Evolutionary conservation across 2,888 invertebrate species (phyloP), one percentile per base, ranked within the genome.

Genomic region (Agonopterix subpropinquella): DNA sequence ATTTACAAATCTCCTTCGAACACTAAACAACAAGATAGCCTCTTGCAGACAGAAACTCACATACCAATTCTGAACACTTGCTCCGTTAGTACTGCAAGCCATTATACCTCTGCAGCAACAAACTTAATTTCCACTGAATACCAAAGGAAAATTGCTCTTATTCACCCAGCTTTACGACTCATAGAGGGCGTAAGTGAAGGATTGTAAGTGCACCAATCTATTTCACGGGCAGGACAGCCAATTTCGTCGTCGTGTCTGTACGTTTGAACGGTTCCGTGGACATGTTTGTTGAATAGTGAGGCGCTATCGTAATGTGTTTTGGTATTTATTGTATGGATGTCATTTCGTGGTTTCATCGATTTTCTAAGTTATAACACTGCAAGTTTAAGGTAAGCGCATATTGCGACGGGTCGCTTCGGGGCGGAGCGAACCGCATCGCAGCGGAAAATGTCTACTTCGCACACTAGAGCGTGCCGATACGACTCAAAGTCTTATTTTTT

Each of bases 151-250:
- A 50, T 53, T 15, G 47, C 15, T 61, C 53, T 54, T 72, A 54
- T 18, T 0, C 0, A 28, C 11, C 5, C 37, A 0, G 47, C 4
- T 4, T 53, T 62, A 69, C 49, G 50, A 55, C 55, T 11, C 10
- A 44, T 46, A 48, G 13, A n/a, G 37, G 18, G 42, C 35, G 50
- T n/a, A 43, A 47, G 39, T 41, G 41, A 47, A 55, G 43, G 36
- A 45, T 62, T 58, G 67, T 62, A 69, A 73, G 68, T 61, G 65
- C 51, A 54, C 62, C 70, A 70, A 73, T 76, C 74, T 70, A 77
- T 77, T 77, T 72, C 70, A 62, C 58, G 62, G 65, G 62, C 59
- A 65, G 69, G 75, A 76, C 74, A 76, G 71, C 73, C 80, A 80
- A 80, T 79, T 79, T 76, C 64, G 69, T 68, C 64, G 69, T 68